phyloP scores from a whole-genome alignment of 2,113 vertebrate species.

The Aplodontia rufa region DNA sequence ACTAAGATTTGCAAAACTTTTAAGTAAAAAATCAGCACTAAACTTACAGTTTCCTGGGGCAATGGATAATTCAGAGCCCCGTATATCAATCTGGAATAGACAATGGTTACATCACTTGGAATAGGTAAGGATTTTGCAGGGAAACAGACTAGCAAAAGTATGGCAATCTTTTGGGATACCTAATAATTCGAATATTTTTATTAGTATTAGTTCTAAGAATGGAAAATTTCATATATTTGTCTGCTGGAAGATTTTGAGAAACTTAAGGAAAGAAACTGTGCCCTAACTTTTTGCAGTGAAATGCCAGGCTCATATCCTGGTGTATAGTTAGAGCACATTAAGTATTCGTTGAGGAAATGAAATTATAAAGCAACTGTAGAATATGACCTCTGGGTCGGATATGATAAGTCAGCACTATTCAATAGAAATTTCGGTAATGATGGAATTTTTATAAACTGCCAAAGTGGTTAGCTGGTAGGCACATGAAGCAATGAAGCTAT shows the following conservation, averaged over 20 bases:
- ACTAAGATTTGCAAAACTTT: constrained; percentile 30
- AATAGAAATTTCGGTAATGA: neutral
- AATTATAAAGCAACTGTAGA: constrained; percentile 18
- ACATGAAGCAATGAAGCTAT: neutral
- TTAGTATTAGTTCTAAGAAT: constrained; percentile 27
- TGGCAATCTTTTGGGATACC: neutral
- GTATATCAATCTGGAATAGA: neutral
- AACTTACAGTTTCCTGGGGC: neutral
- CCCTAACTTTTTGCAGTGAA: neutral
- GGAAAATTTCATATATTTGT: neutral
- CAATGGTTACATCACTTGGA: neutral
- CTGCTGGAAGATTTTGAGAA: neutral
- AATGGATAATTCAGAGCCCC: neutral
- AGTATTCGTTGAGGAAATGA: constrained; percentile 7
- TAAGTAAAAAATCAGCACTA: neutral
- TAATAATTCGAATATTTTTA: neutral
- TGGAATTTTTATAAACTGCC: neutral
- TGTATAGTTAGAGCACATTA: neutral
- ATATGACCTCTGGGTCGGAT: neutral
- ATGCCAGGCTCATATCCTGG: neutral
- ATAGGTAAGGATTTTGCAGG: neutral
- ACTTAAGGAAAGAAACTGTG: neutral
- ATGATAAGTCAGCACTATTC: neutral
- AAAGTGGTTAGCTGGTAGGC: neutral
- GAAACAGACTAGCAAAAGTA: neutral